Percentiles rank a stretch among this genome's conserved stretches.
These are phyloP conservation scores for Rhea americana DNA, from an alignment of 2,113 vertebrate species.

Conservation along the genomic window DNA sequence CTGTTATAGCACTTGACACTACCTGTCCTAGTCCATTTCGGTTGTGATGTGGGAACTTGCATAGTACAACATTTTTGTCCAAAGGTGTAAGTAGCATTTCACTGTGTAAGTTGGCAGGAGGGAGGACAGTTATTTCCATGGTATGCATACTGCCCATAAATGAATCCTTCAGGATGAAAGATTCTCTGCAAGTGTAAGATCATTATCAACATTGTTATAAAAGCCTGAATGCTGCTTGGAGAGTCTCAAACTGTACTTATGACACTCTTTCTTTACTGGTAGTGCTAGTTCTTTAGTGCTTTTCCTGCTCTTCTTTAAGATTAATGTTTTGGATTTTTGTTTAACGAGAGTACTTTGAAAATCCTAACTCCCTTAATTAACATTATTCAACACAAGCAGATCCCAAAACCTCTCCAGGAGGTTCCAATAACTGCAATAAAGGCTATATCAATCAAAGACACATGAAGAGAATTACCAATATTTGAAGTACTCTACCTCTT, in stretches of 20 bases:
- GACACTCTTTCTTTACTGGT: neutral
- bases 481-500: neutral
- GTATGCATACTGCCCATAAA: neutral
- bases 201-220: neutral
- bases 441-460: neutral
- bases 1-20: neutral
- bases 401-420: neutral
- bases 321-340: neutral
- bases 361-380: neutral
- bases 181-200: neutral
- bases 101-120: neutral
- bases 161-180: constrained; percentile 30
- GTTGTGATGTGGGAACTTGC: neutral
- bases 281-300: neutral
- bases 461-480: neutral
- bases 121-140: constrained; percentile 12
- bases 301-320: neutral
- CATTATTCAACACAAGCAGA: neutral
- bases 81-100: constrained; percentile 40
- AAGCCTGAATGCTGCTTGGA: neutral
- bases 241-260: constrained; percentile 23
- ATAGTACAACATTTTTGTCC: neutral
- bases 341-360: neutral
- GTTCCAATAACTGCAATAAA: neutral
- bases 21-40: neutral